A percentile compares a stretch with the other conserved stretches of the same genome.
These are phyloP conservation scores for Watsonalla binaria DNA, from an alignment of 2,888 invertebrate species.

Conservation along the genomic window DNA sequence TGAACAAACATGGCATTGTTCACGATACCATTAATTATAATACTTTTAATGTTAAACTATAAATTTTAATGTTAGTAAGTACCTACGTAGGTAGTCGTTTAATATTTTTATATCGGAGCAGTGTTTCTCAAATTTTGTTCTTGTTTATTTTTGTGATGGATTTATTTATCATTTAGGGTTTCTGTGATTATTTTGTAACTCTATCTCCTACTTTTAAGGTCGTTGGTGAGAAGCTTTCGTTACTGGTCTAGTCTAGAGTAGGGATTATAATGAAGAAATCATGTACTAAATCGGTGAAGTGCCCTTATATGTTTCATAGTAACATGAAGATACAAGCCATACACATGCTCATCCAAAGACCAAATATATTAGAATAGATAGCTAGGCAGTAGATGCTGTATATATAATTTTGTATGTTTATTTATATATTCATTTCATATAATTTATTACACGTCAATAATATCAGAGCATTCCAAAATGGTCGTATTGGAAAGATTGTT, in stretches of 20 bases:
- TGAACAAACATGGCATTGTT: no score
- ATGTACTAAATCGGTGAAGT: constrained; percentile 68
- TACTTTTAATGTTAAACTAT: constrained; percentile 23
- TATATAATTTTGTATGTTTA: constrained; percentile 11
- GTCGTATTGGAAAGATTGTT: constrained; percentile 32
- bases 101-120: constrained; percentile 52
- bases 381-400: constrained; percentile 64
- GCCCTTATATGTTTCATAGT: constrained; percentile 73
- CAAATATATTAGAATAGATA: constrained; percentile 69
- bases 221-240: constrained; percentile 44
- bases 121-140: constrained; percentile 74
- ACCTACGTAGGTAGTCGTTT: constrained; percentile 1
- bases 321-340: constrained; percentile 70
- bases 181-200: constrained; percentile 54
- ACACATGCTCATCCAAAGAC: constrained; percentile 78
- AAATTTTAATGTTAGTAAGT: constrained; percentile 29
- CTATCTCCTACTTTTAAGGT: constrained; percentile 41
- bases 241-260: constrained; percentile 72
- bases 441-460: constrained; percentile 42
- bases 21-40: no score
- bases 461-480: constrained; percentile 46
- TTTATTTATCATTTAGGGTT: constrained; percentile 33
- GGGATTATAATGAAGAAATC: constrained; percentile 49
- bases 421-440: constrained; percentile 35
- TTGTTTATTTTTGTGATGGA: constrained; percentile 40